These are phyloP conservation scores for Pangasius sanitwongsei DNA, from an alignment of 2,797 vertebrate species.

Conservation along the genomic window DNA sequence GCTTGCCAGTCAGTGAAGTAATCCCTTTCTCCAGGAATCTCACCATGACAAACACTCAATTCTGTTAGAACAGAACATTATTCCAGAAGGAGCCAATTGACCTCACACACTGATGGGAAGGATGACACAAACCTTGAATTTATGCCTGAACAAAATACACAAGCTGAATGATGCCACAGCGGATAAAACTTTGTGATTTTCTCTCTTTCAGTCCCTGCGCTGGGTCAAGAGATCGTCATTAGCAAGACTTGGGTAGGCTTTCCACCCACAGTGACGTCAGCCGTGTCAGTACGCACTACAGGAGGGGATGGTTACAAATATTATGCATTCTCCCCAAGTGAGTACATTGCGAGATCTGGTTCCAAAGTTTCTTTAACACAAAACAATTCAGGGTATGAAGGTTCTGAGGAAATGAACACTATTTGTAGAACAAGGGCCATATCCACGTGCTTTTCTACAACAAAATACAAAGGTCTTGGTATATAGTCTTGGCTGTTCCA, in stretches of 20 bases:
- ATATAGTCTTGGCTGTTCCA: not conserved
- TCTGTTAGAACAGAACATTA: not conserved
- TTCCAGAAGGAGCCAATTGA: not conserved
- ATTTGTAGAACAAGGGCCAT: not conserved
- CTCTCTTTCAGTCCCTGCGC: slow-evolving; percentile 61
- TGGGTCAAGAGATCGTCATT: slow-evolving; percentile 76
- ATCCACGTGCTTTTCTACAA: not conserved
- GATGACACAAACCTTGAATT: not conserved
- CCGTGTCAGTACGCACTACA: slow-evolving; percentile 80
- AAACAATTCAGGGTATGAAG: not conserved
- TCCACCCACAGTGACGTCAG: slow-evolving; percentile 77
- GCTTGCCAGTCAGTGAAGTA: not conserved
- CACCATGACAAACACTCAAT: not conserved
- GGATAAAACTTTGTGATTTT: not conserved
- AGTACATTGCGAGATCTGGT: slow-evolving; percentile 56
- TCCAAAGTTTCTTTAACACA: not conserved
- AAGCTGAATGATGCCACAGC: not conserved
- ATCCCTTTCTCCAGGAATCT: not conserved
- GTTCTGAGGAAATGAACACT: no score
- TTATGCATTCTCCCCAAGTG: slow-evolving; percentile 86
- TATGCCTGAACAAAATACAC: not conserved
- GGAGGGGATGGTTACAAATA: slow-evolving; percentile 87
- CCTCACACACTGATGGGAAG: not conserved
- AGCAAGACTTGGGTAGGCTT: slow-evolving; percentile 70
- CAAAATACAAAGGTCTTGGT: not conserved